Conservation (phyloP, 2,888 invertebrate genomes). For the Agonopterix subpropinquella region DNA sequence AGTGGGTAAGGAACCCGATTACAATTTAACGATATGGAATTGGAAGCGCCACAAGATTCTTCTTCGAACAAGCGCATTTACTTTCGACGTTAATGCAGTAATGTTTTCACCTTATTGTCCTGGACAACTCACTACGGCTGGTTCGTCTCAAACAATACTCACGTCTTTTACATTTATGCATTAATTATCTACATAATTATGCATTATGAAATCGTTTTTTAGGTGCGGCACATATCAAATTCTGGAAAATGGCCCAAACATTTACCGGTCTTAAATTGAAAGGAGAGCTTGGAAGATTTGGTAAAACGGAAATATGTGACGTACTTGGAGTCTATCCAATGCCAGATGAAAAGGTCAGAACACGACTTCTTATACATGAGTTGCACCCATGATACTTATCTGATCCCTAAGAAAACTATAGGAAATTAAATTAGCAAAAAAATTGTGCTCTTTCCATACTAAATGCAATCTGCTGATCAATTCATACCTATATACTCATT, state of each 20-base stretch:
- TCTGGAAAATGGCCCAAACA: conserved; percentile 95
- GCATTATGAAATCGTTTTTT: conserved; percentile 12
- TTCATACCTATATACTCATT: too few species aligned
- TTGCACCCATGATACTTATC: too few species aligned
- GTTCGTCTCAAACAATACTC: conserved; percentile 39
- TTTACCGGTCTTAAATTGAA: conserved; percentile 94
- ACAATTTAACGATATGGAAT: conserved; percentile 91
- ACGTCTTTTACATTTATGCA: conserved; percentile 1
- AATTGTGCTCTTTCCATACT: too few species aligned
- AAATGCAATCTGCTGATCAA: too few species aligned
- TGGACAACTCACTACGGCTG: conserved; percentile 86
- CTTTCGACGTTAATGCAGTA: conserved; percentile 86
- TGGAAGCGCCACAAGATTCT: conserved; percentile 87
- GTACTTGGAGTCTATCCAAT: conserved; percentile 89
- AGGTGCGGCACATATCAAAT: conserved; percentile 88
- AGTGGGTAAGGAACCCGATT: conserved; percentile 91
- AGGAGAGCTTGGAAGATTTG: conserved; percentile 92
- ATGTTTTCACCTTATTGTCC: conserved; percentile 89
- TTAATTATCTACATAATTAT: not conserved
- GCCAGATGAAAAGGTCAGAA: conserved; percentile 88
- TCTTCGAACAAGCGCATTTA: conserved; percentile 87
- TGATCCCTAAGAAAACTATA: too few species aligned
- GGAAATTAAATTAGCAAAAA: too few species aligned
- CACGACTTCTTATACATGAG: too few species aligned
- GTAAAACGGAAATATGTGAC: conserved; percentile 94